phyloP scores from a whole-genome alignment of 2,113 vertebrate species.

The Peromyscus maniculatus region DNA sequence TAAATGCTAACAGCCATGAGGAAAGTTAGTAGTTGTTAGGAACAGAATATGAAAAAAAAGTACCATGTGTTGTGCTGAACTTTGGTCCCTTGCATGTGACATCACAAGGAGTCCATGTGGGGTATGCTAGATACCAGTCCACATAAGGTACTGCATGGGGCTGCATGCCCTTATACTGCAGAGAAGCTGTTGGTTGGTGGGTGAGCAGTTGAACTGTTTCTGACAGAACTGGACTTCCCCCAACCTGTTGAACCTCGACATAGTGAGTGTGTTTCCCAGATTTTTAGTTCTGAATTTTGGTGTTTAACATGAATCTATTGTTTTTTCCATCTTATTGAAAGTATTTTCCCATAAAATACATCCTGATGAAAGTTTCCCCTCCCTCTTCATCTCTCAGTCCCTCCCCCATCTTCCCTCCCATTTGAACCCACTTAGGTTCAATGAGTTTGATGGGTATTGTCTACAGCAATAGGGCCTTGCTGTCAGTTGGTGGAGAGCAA shows the following conservation, averaged over 20 bases:
- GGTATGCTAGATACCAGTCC: background rate
- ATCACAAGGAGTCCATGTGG: background rate
- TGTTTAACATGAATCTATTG: background rate
- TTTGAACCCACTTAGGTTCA: background rate
- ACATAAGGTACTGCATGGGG: background rate
- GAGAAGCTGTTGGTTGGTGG: background rate
- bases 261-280: background rate
- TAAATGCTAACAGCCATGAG: too few relatives aligned
- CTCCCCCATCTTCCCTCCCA: accelerated
- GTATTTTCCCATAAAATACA: background rate
- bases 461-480: background rate
- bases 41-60: background rate
- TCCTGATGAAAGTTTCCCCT: too few relatives aligned
- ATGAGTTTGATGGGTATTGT: background rate
- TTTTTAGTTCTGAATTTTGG: background rate
- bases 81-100: background rate
- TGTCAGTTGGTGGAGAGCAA: background rate
- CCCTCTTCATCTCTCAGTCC: background rate
- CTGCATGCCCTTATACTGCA: too few relatives aligned
- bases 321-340: background rate
- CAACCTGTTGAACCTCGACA: background rate
- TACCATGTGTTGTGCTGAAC: background rate
- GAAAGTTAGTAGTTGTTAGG: background rate
- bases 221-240: background rate
- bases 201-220: background rate